A percentile compares a stretch with the other conserved stretches of the same genome.
Evolutionary conservation across 2,797 vertebrate genomes (phyloP).

Genomic region (Australoheros facetus): DNA sequence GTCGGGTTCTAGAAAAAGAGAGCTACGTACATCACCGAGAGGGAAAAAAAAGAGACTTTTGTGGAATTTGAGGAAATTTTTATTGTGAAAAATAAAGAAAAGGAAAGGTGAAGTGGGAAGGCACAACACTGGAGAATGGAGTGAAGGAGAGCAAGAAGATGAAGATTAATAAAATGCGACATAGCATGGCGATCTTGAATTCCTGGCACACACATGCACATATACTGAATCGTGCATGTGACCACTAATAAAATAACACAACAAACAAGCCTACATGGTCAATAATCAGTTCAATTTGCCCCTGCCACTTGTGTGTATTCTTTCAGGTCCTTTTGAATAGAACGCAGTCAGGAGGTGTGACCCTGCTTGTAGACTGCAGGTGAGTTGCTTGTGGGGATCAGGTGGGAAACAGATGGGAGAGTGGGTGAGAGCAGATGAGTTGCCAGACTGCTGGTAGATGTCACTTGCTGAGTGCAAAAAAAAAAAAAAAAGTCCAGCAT

Average conservation of each 20-base stretch:
- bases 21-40: background rate
- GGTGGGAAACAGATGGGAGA: constrained; percentile 68
- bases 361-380: background rate
- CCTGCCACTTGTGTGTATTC: background rate
- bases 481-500: constrained; percentile 20
- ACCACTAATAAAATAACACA: background rate
- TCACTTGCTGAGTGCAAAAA: constrained; percentile 37
- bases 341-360: background rate
- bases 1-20: background rate
- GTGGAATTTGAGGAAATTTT: background rate
- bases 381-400: constrained; percentile 55
- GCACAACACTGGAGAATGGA: background rate
- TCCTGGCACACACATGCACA: background rate
- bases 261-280: background rate
- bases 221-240: background rate
- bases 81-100: background rate
- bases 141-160: background rate
- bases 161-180: constrained; percentile 28
- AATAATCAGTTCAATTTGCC: background rate
- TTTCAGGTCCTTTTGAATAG: background rate
- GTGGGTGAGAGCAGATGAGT: constrained; percentile 53
- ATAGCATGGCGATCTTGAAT: background rate
- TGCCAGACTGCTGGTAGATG: constrained; percentile 60
- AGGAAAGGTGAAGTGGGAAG: background rate
- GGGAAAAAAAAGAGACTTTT: background rate